These are phyloP conservation scores for Periphyllus acericola DNA, from an alignment of 2,888 invertebrate species.

Conservation along the genomic window DNA sequence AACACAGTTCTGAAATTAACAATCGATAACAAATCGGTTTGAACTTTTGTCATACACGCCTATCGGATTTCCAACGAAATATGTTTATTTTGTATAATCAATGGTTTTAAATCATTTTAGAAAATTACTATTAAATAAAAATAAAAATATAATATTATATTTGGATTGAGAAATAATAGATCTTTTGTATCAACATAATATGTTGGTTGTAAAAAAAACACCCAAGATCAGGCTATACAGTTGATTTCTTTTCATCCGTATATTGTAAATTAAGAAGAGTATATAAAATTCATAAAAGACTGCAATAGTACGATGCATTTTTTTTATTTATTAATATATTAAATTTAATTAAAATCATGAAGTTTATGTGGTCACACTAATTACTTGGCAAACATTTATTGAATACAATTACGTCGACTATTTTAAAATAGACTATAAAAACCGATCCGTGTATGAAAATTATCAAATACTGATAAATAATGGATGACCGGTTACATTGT, in stretches of 20 bases:
- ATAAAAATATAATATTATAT: neutral
- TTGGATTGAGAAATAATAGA: no score
- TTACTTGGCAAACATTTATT: no score
- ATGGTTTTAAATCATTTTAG: neutral
- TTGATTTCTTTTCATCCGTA: no score
- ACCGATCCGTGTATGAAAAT: conserved; percentile 26
- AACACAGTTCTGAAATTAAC: neutral
- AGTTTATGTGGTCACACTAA: no score
- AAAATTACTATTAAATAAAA: neutral
- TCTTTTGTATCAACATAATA: no score
- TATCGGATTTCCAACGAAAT: neutral
- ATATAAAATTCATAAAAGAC: no score
- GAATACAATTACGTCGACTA: neutral
- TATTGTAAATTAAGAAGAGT: no score
- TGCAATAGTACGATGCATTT: no score
- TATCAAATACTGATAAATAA: neutral
- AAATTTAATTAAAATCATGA: no score
- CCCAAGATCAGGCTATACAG: no score
- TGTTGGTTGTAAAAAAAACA: no score
- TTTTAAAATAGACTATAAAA: neutral
- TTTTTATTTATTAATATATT: no score
- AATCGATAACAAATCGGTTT: neutral
- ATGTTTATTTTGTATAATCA: neutral
- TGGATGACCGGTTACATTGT: conserved; percentile 3
- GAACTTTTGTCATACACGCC: neutral